Evolutionary conservation across 2,797 vertebrate species (phyloP), one percentile per base, ranked within the genome.

Genomic region (Amblyopsis hoosieri): DNA sequence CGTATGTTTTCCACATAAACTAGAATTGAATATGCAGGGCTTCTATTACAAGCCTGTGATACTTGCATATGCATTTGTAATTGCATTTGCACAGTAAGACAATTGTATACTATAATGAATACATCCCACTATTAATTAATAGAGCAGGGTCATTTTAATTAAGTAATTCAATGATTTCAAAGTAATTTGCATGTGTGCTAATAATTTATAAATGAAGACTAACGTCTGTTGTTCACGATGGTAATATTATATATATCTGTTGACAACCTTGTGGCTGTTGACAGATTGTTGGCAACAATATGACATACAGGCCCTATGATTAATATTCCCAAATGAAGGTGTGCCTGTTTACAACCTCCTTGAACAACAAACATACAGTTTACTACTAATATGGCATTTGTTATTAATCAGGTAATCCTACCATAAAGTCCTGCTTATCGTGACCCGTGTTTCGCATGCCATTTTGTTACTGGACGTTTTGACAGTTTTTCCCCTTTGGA

Each of bases 281-380:
- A 84, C 76, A 74, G 76, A 23, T 66, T 57, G 52, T 63, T 80
- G 78, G 75, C 74, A 70, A 68, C 53, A 71, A 51, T 71, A 71
- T 63, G 58, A 75, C 48, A 79, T 60, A 85, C 76, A 57, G 54
- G 53, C 51, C 56, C 37, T 37, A 45, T 59, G 66, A 78, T 78
- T 72, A 67, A 75, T 71, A 45, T 42, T 49, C 14, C 13, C 47
- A 70, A 75, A 62, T 53, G 70, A 72, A 71, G 71, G 48, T 53
- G 54, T 45, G 19, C 17, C 55, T 69, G 69, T 82, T 83, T 76
- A 46, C 23, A n/a, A 42, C 62, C 57, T 64, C 1, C 0, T 50
- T 55, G 67, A 47, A 48, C 57, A 75, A 54, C 54, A 74, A 59
- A 42, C 15, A 19, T 53, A 23, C 55, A 12, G 37, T 33, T 57